These are phyloP conservation scores for Pluvianellus socialis DNA, from an alignment of 2,113 vertebrate species.

Conservation along the genomic window DNA sequence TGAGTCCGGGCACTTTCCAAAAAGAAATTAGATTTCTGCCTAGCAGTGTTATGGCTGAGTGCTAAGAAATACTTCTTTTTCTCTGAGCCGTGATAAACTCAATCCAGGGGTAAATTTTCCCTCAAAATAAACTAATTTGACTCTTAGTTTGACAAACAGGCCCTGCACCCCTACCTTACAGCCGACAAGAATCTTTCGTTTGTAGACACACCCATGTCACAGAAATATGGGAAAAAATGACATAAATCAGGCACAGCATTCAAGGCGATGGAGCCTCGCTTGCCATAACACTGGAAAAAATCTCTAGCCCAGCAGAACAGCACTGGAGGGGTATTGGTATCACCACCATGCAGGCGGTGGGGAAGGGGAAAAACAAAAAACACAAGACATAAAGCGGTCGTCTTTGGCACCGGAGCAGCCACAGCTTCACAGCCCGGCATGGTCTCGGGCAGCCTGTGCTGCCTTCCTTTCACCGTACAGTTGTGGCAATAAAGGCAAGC, in stretches of 20 bases:
- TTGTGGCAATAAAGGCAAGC: background rate
- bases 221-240: background rate
- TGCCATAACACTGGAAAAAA: background rate
- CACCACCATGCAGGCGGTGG: background rate
- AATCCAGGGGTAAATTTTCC: background rate
- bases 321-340: rapidly evolving
- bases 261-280: background rate
- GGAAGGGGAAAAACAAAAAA: background rate
- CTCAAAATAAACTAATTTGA: background rate
- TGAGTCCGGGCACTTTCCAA: background rate
- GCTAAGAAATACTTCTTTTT: background rate
- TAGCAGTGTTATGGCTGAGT: background rate
- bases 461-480: background rate
- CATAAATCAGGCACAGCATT: background rate
- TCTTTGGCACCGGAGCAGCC: background rate
- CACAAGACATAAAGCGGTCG: background rate
- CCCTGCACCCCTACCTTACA: background rate
- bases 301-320: background rate
- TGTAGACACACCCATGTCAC: background rate
- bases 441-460: background rate
- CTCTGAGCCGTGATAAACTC: background rate
- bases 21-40: background rate
- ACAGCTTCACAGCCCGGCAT: background rate
- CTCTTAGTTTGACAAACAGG: background rate
- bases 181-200: background rate